Percentiles rank a stretch among this genome's conserved stretches.
These are phyloP conservation scores for Erythrocebus patas DNA, from an alignment of 2,113 vertebrate species.

Conservation along the genomic window DNA sequence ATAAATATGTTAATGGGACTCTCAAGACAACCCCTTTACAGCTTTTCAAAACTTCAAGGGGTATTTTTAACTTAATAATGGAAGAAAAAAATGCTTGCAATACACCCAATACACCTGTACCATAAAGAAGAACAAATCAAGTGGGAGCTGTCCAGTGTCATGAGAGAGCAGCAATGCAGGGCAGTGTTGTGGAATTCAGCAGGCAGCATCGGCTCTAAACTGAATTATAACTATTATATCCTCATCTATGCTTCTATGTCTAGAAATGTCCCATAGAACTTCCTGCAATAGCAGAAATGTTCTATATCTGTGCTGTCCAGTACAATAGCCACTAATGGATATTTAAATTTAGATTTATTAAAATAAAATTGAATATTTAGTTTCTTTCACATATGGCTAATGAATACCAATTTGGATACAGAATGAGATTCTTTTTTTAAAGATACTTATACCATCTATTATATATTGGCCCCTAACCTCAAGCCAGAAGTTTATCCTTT, in stretches of 20 bases:
- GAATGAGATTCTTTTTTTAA: neutral
- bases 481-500: neutral
- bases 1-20: slow-evolving; percentile 34
- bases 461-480: neutral
- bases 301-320: neutral
- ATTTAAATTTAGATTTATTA: neutral
- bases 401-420: neutral
- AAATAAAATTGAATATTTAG: neutral
- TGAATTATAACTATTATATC: too few species aligned
- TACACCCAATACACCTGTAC: neutral
- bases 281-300: neutral
- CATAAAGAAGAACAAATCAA: neutral
- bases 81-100: neutral
- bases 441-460: neutral
- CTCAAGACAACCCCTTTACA: neutral
- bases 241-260: rapidly evolving
- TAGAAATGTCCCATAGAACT: neutral
- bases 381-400: neutral
- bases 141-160: neutral
- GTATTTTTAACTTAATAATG: slow-evolving; percentile 31
- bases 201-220: too few species aligned
- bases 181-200: neutral
- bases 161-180: neutral
- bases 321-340: too few species aligned
- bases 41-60: neutral